Evolutionary conservation across 2,113 vertebrate species (phyloP).

Genomic region (Pan troglodytes): NHGRI_mPanTro3-v2.1_pri NC_072410.2:16117501-16118000

Average conservation of each 20-base stretch:
- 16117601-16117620: too few relatives aligned
- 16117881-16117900: constrained; percentile 70
- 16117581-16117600: too few relatives aligned
- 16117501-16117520: too few relatives aligned
- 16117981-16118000: constrained; percentile 90
- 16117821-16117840: background rate
- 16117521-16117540: too few relatives aligned
- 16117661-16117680: too few relatives aligned
- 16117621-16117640: too few relatives aligned
- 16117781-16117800: background rate
- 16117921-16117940: constrained; percentile 91
- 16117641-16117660: too few relatives aligned
- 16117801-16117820: background rate
- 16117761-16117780: background rate
- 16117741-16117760: background rate
- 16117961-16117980: constrained; percentile 83
- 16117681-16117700: background rate
- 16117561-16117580: too few relatives aligned
- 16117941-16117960: constrained; percentile 88
- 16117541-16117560: too few relatives aligned
- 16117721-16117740: background rate
- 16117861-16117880: background rate
- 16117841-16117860: background rate
- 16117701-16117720: background rate
- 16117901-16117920: constrained; percentile 91